These are phyloP conservation scores for Cromileptes altivelis DNA, from an alignment of 2,113 vertebrate genomes.

Conservation along the genomic window DNA sequence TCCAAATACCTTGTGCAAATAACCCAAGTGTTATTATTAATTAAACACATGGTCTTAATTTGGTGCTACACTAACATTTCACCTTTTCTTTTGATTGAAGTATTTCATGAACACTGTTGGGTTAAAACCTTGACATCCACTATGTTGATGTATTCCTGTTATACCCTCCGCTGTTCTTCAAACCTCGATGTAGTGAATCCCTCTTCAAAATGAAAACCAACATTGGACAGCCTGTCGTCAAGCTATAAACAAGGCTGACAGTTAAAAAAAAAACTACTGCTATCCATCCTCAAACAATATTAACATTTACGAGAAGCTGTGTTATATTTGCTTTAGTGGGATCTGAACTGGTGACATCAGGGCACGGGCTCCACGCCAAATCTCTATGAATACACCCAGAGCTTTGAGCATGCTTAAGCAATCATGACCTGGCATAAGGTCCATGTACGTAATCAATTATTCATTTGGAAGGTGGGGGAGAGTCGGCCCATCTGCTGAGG, in stretches of 20 bases:
- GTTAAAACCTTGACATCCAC: not conserved
- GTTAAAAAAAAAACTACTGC: not conserved
- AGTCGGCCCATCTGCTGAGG: constrained; percentile 76
- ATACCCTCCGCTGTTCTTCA: not conserved
- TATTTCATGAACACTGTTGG: no score
- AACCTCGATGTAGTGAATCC: not conserved
- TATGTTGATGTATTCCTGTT: not conserved
- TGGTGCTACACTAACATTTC: no score
- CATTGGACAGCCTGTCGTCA: not conserved
- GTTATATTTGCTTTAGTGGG: constrained; percentile 20
- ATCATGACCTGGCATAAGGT: constrained; percentile 79
- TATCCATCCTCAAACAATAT: not conserved
- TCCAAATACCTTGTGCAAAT: no score
- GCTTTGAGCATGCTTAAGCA: constrained; percentile 71
- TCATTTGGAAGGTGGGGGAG: constrained; percentile 64
- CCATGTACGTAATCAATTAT: constrained; percentile 77
- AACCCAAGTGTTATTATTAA: no score
- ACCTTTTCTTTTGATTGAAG: no score
- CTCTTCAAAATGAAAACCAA: not conserved
- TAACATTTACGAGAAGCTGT: constrained; percentile 6
- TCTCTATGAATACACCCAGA: constrained; percentile 55
- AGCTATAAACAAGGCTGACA: not conserved
- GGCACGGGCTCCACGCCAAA: constrained; percentile 2
- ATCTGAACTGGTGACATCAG: constrained; percentile 52
- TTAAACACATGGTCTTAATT: no score